These are phyloP conservation scores for Hirtodrosophila trivittata DNA, from an alignment of 2,888 invertebrate genomes.

Conservation along the genomic window DNA sequence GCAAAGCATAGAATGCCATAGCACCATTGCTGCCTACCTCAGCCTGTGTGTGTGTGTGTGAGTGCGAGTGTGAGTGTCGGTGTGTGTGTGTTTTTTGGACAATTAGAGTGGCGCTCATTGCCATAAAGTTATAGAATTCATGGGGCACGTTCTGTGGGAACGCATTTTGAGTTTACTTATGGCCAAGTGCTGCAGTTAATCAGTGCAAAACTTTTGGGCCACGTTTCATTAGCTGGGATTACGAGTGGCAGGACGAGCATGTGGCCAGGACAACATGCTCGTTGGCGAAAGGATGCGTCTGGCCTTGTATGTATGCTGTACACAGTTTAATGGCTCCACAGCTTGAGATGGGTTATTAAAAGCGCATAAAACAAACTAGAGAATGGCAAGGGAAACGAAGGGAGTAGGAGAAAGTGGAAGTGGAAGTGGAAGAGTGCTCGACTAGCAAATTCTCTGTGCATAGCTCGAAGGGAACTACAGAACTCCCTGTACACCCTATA, in stretches of 20 bases:
- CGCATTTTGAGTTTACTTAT: conserved; percentile 72
- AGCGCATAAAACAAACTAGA: conserved; percentile 32
- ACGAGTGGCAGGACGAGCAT: not conserved
- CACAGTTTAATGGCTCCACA: conserved; percentile 43
- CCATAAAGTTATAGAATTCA: conserved; percentile 77
- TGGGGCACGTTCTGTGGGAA: conserved; percentile 61
- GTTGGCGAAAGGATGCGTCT: conserved; percentile 19
- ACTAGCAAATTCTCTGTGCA: conserved; percentile 7
- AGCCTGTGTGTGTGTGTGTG: conserved; percentile 11
- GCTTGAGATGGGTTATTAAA: conserved; percentile 38
- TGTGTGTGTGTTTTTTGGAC: conserved; percentile 37
- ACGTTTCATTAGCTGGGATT: conserved; percentile 67
- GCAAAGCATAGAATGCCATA: too few relatives aligned
- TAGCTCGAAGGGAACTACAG: not conserved
- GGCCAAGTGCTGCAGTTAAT: conserved; percentile 65
- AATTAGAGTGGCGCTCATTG: conserved; percentile 72
- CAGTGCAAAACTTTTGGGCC: conserved; percentile 33
- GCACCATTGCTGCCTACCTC: not conserved
- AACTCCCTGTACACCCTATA: too few relatives aligned
- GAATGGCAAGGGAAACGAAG: not conserved
- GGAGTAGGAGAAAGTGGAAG: not conserved
- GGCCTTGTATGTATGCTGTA: not conserved
- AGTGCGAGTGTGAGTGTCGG: conserved; percentile 13
- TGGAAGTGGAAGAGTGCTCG: too few relatives aligned
- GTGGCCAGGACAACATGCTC: not conserved